These are phyloP conservation scores for Notarius quadriscutis DNA, from an alignment of 2,113 vertebrate genomes.

Conservation along the genomic window DNA sequence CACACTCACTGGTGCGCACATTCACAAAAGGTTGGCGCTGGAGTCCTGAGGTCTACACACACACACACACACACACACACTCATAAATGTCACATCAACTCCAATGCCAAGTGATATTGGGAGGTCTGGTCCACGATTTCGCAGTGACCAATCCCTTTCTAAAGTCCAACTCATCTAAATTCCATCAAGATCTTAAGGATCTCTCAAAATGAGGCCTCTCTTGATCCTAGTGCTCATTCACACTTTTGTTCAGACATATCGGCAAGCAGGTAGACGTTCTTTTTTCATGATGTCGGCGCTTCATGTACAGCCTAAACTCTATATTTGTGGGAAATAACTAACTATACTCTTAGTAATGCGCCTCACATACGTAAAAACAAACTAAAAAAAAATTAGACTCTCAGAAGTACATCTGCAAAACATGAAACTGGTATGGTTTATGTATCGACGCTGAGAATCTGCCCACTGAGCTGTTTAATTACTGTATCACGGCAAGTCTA, in stretches of 20 bases:
- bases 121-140: constrained; percentile 61
- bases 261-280: constrained; percentile 23
- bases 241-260: constrained; percentile 42
- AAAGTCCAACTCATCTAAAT: constrained; percentile 54
- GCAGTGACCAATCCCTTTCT: constrained; percentile 40
- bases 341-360: not conserved
- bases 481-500: constrained; percentile 23
- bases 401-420: not conserved
- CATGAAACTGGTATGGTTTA: constrained; percentile 36
- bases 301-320: not conserved
- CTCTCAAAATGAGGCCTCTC: constrained; percentile 35
- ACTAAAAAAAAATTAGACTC: not conserved
- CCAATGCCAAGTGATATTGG: constrained; percentile 27
- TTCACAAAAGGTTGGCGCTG: constrained; percentile 65
- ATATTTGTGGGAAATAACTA: not conserved
- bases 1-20: constrained; percentile 44
- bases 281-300: not conserved
- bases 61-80: not conserved
- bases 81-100: constrained; percentile 8
- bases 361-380: not conserved
- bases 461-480: constrained; percentile 37
- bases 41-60: constrained; percentile 34
- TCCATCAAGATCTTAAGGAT: constrained; percentile 58
- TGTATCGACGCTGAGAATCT: not conserved
- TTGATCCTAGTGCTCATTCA: constrained; percentile 17